Conservation (phyloP, 2,797 vertebrate genomes). For the Microctenopoma stevenorrisi region DNA sequence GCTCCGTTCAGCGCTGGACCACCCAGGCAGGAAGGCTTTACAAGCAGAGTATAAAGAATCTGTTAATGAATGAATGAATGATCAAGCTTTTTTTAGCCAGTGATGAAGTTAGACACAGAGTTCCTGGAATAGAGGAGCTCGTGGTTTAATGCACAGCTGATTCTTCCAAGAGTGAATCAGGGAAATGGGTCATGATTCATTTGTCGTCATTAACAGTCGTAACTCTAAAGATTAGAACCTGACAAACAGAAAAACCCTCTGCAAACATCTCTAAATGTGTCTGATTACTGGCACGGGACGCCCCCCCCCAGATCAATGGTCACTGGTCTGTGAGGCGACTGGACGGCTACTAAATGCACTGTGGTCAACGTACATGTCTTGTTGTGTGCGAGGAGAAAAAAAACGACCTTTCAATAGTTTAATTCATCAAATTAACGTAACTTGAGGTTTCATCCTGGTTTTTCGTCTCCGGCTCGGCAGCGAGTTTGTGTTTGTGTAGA, state of each 20-base stretch:
- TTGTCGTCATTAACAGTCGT: conserved; percentile 2
- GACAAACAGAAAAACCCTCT: neutral
- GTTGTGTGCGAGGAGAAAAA: neutral
- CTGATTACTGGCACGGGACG: no score
- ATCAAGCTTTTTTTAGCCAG: neutral
- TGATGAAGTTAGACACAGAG: neutral
- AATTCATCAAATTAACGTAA: no score
- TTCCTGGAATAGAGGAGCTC: conserved; percentile 10
- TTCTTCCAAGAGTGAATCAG: neutral
- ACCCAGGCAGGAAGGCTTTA: neutral
- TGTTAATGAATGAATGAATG: neutral
- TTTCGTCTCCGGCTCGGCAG: no score
- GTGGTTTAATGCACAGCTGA: neutral
- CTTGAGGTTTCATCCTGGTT: no score
- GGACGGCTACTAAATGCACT: no score
- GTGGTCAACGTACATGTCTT: neutral
- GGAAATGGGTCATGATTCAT: conserved; percentile 21
- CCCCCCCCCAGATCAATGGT: no score
- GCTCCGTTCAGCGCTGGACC: neutral
- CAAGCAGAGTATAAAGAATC: neutral
- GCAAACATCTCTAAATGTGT: no score
- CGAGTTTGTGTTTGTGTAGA: conserved; percentile 11
- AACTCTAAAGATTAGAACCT: neutral
- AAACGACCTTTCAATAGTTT: neutral
- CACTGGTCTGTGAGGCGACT: no score